These are phyloP conservation scores for Megamerina dolium DNA, from an alignment of 2,888 invertebrate species.

Conservation along the genomic window DNA sequence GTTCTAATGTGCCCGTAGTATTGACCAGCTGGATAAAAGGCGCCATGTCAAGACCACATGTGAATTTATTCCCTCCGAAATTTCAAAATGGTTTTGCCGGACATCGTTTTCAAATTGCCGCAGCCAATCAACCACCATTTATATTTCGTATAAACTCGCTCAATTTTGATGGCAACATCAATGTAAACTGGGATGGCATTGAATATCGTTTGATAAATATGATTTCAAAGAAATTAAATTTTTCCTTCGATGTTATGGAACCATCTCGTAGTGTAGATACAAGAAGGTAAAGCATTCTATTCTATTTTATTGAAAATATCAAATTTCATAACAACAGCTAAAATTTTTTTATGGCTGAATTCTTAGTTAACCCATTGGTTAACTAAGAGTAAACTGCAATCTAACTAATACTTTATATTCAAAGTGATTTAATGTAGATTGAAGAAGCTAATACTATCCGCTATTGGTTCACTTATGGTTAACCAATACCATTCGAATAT, in stretches of 20 bases:
- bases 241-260: conserved; percentile 64
- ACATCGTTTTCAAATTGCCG: conserved; percentile 64
- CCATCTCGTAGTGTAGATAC: conserved; percentile 47
- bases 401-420: too few species aligned
- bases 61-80: conserved; percentile 65
- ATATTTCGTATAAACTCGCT: conserved; percentile 53
- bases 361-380: too few species aligned
- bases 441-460: too few species aligned
- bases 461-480: too few species aligned
- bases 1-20: conserved; percentile 61
- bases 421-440: too few species aligned
- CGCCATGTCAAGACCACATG: conserved; percentile 56
- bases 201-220: conserved; percentile 62
- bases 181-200: conserved; percentile 59
- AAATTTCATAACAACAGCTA: background rate
- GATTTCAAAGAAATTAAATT: conserved; percentile 61
- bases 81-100: conserved; percentile 65
- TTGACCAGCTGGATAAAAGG: conserved; percentile 66
- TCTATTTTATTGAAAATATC: background rate
- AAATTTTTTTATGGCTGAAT: background rate
- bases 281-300: conserved; percentile 52
- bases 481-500: too few species aligned
- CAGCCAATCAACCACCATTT: conserved; percentile 68
- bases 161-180: conserved; percentile 33
- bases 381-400: too few species aligned